phyloP scores from a whole-genome alignment of 2,888 invertebrate genomes.

The Xiphydria camelus region DNA sequence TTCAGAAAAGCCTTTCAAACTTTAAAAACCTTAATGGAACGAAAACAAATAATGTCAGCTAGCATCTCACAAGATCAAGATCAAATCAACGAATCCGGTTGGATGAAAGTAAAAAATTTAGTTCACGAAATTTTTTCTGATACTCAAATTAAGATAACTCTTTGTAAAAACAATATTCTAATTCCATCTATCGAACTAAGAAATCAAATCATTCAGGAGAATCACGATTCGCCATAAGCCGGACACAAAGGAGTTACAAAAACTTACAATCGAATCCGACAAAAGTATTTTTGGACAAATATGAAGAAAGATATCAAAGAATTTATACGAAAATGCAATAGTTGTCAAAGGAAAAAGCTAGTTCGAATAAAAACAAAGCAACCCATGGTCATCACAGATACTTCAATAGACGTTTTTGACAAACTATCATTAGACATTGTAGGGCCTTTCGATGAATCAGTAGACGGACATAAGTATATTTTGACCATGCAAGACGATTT shows the following conservation, averaged over 20 bases:
- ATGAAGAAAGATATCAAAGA: conserved; percentile 13
- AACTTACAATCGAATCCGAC: conserved; percentile 10
- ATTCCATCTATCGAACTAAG: not conserved
- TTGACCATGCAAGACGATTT: conserved; percentile 16
- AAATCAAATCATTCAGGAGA: conserved; percentile 4
- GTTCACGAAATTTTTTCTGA: no score
- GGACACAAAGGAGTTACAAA: conserved; percentile 24
- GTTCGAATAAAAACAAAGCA: conserved; percentile 4
- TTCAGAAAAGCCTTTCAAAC: no score
- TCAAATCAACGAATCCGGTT: no score
- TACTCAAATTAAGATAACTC: no score
- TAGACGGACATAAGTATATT: conserved; percentile 6
- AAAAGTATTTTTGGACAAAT: conserved; percentile 16
- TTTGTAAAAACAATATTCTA: not conserved
- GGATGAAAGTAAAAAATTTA: no score
- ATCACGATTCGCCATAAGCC: conserved; percentile 9
- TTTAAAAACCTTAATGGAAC: no score
- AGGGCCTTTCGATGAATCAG: conserved; percentile 12
- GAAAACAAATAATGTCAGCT: no score
- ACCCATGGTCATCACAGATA: conserved; percentile 17
- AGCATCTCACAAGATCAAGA: no score
- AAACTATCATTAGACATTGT: conserved; percentile 22
- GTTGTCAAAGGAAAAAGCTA: conserved; percentile 14
- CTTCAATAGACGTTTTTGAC: conserved; percentile 18
- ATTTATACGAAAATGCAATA: conserved; percentile 13